Evolutionary conservation across 2,888 invertebrate genomes (phyloP), one percentile per base, ranked within the genome.

Genomic region (Drosophila merina): DNA sequence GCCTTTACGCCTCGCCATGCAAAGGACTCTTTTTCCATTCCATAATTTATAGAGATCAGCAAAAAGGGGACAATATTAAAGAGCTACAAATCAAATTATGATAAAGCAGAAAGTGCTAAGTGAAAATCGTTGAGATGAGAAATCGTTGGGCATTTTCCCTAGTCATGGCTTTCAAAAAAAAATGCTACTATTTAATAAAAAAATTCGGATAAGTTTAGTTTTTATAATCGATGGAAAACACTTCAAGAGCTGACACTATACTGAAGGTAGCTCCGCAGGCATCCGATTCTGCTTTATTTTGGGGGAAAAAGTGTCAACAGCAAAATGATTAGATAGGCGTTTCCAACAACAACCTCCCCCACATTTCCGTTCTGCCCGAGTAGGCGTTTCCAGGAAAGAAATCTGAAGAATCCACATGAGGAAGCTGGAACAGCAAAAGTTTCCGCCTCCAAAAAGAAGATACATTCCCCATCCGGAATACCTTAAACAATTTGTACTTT

Each of bases 231-330:
- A 36, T n/a, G 12, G n/a, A 9, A 33, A 33, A 33, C 36, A 36
- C 36, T n/a, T n/a, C 33, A 33, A 10, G 5, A 33, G 33, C 33
- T 4, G 33, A 33, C 33, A 33, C 26, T 12, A 10, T 40, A 25
- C 3, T 28, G 48, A 12, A 6, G 30, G 31, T 8, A 12, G 31
- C 50, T 36, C 38, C 14, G 33, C 48, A 20, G 36, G 36, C 44
- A 59, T 58, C 45, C 55, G 45, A 62, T 56, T 44, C 59, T 14
- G 42, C 33, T 38, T 40, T 31, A 38, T 50, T 81, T 79, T 69
- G 79, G 83, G 84, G 81, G 84, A 81, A 86, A 86, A 83, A 86
- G 79, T 84, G 84, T 83, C 86, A 83, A 77, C 83, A 77, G 74
- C 79, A 71, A 81, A 86, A 84, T 86, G 84, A 84, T 84, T 86